A percentile compares a stretch with the other conserved stretches of the same genome.
phyloP scores from a whole-genome alignment of 2,888 invertebrate genomes.

The Oligia latruncula region DNA sequence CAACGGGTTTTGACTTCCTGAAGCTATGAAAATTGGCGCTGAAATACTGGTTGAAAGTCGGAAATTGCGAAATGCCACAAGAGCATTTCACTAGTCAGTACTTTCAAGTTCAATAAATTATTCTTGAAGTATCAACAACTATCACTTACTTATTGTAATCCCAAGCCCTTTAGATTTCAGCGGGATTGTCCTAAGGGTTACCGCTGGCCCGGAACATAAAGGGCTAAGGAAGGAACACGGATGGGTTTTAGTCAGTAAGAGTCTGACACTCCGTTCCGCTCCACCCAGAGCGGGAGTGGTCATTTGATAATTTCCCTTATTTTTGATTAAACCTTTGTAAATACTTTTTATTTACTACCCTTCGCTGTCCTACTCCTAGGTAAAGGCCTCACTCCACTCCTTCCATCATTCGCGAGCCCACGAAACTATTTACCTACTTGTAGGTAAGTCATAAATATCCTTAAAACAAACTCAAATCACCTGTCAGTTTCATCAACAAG shows the following conservation, averaged over 20 bases:
- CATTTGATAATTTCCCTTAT: too few species aligned
- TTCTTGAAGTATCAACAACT: not conserved
- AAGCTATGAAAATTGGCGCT: not conserved
- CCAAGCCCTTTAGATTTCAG: not conserved
- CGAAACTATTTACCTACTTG: not conserved
- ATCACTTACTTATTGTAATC: not conserved
- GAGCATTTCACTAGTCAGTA: slow-evolving; percentile 4
- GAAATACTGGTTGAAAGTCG: not conserved
- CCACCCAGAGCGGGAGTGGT: too few species aligned
- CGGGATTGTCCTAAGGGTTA: too few species aligned
- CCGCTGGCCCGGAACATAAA: too few species aligned
- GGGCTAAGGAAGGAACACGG: too few species aligned
- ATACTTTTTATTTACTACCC: not conserved
- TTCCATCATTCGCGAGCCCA: not conserved
- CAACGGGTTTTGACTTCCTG: not conserved
- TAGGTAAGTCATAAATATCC: not conserved
- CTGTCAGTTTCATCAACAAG: slow-evolving; percentile 29
- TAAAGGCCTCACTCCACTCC: too few species aligned
- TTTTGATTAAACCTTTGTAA: too few species aligned
- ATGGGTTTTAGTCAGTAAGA: too few species aligned
- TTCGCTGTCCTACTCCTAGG: too few species aligned
- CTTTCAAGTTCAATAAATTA: not conserved
- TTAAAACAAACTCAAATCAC: not conserved
- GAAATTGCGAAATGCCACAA: slow-evolving; percentile 25
- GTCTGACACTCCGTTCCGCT: too few species aligned